Evolutionary conservation across 92 coral and sea anemone genomes (phyloP).

Genomic region (Porites cylindrica): DNA sequence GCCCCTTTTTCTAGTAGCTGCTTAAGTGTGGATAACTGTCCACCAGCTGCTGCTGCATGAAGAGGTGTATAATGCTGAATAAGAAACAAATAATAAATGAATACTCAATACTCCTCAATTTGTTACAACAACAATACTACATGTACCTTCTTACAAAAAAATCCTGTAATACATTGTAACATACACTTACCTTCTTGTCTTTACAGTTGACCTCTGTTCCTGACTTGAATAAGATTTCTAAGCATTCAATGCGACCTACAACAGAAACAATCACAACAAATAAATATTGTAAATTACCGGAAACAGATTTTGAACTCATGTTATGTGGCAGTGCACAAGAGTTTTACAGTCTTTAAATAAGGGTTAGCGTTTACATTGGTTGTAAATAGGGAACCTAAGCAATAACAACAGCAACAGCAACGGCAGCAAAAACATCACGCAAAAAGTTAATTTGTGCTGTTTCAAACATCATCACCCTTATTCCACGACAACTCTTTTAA

Average conservation of each 20-base stretch:
- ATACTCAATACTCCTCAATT: background rate
- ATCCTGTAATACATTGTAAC: background rate
- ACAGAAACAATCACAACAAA: background rate
- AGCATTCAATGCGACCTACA: slow-evolving; percentile 92
- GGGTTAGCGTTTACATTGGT: too few relatives aligned
- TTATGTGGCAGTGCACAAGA: too few relatives aligned
- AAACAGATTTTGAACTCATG: too few relatives aligned
- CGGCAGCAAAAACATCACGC: too few relatives aligned
- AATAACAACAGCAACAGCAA: too few relatives aligned
- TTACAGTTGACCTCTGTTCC: slow-evolving; percentile 88
- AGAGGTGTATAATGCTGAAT: slow-evolving; percentile 90
- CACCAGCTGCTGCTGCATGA: slow-evolving; percentile 98
- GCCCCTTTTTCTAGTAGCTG: slow-evolving; percentile 87
- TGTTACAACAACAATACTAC: background rate
- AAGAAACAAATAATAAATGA: background rate
- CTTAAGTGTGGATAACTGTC: slow-evolving; percentile 85
- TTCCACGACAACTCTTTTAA: too few relatives aligned
- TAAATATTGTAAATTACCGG: too few relatives aligned
- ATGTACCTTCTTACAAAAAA: background rate
- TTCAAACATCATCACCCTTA: too few relatives aligned
- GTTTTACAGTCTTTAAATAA: too few relatives aligned
- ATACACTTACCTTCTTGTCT: slow-evolving; percentile 84
- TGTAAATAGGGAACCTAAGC: too few relatives aligned
- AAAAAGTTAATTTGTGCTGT: too few relatives aligned
- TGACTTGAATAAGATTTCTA: slow-evolving; percentile 82